A percentile compares a stretch with the other conserved stretches of the same genome.
These are phyloP conservation scores for Sinocyclocheilus maitianheensis DNA, from an alignment of 2,113 vertebrate species.

Conservation along the genomic window DNA sequence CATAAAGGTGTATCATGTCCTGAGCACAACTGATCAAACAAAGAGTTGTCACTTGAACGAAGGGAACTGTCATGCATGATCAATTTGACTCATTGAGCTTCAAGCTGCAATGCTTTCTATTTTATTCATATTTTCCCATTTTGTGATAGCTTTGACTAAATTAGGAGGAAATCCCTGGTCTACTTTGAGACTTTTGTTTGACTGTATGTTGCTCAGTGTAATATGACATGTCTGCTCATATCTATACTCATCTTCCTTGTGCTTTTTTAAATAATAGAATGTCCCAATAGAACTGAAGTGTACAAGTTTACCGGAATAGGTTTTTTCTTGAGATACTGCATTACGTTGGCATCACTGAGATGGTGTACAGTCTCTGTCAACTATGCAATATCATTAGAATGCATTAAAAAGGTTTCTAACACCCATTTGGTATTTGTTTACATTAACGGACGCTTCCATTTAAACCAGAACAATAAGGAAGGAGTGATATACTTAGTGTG, in stretches of 20 bases:
- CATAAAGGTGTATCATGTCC: neutral
- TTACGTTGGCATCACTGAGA: neutral
- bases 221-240: neutral
- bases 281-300: neutral
- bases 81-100: neutral
- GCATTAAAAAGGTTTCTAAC: neutral
- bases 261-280: neutral
- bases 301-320: neutral
- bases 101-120: neutral
- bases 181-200: neutral
- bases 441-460: neutral
- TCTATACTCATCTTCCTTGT: neutral
- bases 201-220: neutral
- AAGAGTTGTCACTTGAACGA: neutral
- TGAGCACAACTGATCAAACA: slow-evolving; percentile 19
- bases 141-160: neutral
- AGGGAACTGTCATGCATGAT: neutral
- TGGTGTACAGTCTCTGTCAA: neutral
- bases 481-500: neutral
- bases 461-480: neutral
- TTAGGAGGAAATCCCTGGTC: neutral
- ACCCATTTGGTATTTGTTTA: neutral
- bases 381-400: neutral
- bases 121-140: neutral
- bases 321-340: neutral